These are phyloP conservation scores for Rugalucina vietnamica DNA, from an alignment of 2,888 invertebrate species.

Conservation along the genomic window DNA sequence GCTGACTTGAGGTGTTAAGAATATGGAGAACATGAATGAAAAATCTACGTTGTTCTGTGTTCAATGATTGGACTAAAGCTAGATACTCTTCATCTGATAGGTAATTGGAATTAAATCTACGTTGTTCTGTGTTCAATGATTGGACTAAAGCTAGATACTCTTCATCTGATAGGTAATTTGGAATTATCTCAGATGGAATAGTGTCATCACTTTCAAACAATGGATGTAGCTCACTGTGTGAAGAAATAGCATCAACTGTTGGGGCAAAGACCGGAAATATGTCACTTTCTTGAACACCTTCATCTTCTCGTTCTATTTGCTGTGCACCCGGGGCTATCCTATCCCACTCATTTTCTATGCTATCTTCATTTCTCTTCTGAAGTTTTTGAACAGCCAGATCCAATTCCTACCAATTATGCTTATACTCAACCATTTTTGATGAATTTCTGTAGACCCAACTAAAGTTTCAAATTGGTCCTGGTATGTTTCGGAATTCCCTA, in stretches of 20 bases:
- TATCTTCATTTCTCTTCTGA: background rate
- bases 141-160: slow-evolving; percentile 5
- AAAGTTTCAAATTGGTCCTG: background rate
- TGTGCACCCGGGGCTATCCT: slow-evolving; percentile 6
- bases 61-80: too few species aligned
- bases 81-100: too few species aligned
- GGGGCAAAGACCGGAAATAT: background rate
- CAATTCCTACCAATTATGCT: slow-evolving; percentile 11
- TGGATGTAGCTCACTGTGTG: background rate
- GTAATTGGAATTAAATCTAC: too few species aligned
- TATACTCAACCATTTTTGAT: slow-evolving; percentile 13
- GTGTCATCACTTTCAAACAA: background rate
- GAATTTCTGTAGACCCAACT: background rate
- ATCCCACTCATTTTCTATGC: slow-evolving; percentile 9
- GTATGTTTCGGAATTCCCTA: slow-evolving; percentile 13
- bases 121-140: slow-evolving; percentile 21
- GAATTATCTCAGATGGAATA: background rate
- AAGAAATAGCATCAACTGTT: background rate
- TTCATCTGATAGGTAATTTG: background rate
- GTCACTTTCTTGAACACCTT: background rate
- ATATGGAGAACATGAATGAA: slow-evolving; percentile 31
- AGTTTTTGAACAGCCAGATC: slow-evolving; percentile 25
- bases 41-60: too few species aligned
- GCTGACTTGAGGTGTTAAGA: slow-evolving; percentile 20
- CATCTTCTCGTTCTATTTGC: background rate